Evolutionary conservation across 2,888 invertebrate species (phyloP).

Genomic region (Campoplex nolae): DNA sequence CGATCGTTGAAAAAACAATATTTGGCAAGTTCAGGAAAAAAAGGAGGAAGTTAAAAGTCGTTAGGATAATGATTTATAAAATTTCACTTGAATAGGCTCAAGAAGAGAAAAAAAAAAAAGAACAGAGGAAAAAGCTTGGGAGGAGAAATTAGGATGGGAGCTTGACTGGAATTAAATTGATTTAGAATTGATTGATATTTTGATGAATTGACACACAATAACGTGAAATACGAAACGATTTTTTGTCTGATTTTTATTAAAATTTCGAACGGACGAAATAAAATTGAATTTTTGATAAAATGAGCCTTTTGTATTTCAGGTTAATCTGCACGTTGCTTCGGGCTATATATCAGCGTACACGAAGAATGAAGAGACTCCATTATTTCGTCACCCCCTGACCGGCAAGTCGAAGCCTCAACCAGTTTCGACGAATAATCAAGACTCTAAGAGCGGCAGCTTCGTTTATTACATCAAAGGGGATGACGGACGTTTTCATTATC

Average conservation of each 20-base stretch:
- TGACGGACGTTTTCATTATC: constrained; percentile 91
- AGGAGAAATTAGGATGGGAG: neutral
- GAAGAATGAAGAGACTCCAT: constrained; percentile 77
- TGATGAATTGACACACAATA: neutral
- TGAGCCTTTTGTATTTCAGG: constrained; percentile 85
- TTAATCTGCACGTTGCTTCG: constrained; percentile 90
- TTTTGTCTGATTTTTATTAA: neutral
- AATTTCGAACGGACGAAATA: neutral
- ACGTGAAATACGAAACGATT: neutral
- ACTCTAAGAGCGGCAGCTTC: constrained; percentile 86
- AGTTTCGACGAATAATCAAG: constrained; percentile 86
- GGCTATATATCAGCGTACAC: constrained; percentile 84
- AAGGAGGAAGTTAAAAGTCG: neutral
- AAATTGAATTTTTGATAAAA: neutral
- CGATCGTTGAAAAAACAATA: constrained; percentile 45
- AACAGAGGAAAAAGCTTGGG: neutral
- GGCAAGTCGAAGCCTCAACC: constrained; percentile 78
- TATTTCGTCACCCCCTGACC: constrained; percentile 81
- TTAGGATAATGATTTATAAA: neutral
- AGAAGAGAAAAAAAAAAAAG: neutral
- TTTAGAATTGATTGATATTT: neutral
- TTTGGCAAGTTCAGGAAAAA: constrained; percentile 22
- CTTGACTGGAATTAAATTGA: neutral
- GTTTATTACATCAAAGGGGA: constrained; percentile 91
- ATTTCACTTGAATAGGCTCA: neutral